Evolutionary conservation across 37 sponge, comb jelly and placozoan genomes (phyloP).

Genomic region (Hexactinellida sp.): DNA sequence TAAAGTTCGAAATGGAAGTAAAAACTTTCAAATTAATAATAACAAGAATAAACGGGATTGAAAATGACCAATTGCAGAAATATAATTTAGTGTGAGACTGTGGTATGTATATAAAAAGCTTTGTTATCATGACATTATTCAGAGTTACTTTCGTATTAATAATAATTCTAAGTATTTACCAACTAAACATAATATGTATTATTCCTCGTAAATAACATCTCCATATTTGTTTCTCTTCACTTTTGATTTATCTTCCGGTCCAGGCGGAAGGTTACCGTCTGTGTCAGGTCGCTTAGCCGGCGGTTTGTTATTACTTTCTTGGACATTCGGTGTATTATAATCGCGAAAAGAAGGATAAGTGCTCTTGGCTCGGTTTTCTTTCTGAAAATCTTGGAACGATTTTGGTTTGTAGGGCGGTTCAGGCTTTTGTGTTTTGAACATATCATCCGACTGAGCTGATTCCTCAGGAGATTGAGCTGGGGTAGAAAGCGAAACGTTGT

Average conservation of each 20-base stretch:
- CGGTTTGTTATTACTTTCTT: neutral
- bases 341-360: neutral
- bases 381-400: neutral
- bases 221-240: conserved; percentile 14
- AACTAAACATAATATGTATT: neutral
- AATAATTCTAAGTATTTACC: neutral
- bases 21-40: neutral
- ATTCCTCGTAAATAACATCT: conserved; percentile 5
- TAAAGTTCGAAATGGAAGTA: too few species aligned
- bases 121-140: neutral
- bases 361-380: neutral
- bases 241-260: neutral
- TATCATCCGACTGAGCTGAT: neutral
- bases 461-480: neutral
- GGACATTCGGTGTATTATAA: neutral
- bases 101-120: neutral
- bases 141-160: neutral
- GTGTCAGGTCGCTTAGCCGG: neutral
- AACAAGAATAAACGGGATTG: neutral
- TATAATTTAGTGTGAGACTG: neutral
- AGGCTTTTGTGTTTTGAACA: neutral
- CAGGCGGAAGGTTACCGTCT: neutral
- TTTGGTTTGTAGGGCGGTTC: neutral
- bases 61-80: neutral
- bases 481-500: neutral